Percentiles rank a stretch among this genome's conserved stretches.
Evolutionary conservation across 2,797 vertebrate genomes (phyloP).

Genomic region (Hydrocynus forskahlii): DNA sequence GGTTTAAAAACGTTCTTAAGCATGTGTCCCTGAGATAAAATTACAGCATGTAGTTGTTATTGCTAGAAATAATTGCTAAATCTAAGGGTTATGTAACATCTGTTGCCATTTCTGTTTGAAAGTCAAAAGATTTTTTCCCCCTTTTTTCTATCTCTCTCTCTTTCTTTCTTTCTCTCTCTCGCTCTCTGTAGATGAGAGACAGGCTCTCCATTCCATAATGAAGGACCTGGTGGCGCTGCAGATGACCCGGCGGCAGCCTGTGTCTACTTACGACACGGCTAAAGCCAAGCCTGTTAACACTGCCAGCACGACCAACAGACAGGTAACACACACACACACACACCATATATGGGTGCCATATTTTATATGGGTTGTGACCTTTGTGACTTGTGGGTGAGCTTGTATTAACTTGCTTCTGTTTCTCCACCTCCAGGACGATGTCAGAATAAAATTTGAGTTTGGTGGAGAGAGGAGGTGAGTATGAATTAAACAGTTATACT

Average conservation of each 20-base stretch:
- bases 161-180: not conserved
- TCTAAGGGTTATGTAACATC: not conserved
- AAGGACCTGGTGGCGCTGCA: constrained; percentile 98
- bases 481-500: not conserved
- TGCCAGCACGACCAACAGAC: constrained; percentile 82
- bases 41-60: no score
- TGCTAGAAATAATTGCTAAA: no score
- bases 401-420: constrained; percentile 5
- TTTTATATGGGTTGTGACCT: not conserved
- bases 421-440: constrained; percentile 76
- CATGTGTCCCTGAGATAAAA: no score
- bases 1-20: no score
- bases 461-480: constrained; percentile 91
- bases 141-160: not conserved
- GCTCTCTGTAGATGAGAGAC: constrained; percentile 85
- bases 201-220: constrained; percentile 98
- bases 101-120: not conserved
- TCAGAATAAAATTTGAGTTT: constrained; percentile 89
- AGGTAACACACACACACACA: constrained; percentile 75
- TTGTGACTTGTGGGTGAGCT: constrained; percentile 13
- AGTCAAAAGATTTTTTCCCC: not conserved
- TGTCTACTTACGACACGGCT: constrained; percentile 84
- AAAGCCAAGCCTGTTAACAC: constrained; percentile 85
- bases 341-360: not conserved
- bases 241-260: constrained; percentile 89